Evolutionary conservation across 2,113 vertebrate species (phyloP).

Genomic region (Lagenorhynchus albirostris): DNA sequence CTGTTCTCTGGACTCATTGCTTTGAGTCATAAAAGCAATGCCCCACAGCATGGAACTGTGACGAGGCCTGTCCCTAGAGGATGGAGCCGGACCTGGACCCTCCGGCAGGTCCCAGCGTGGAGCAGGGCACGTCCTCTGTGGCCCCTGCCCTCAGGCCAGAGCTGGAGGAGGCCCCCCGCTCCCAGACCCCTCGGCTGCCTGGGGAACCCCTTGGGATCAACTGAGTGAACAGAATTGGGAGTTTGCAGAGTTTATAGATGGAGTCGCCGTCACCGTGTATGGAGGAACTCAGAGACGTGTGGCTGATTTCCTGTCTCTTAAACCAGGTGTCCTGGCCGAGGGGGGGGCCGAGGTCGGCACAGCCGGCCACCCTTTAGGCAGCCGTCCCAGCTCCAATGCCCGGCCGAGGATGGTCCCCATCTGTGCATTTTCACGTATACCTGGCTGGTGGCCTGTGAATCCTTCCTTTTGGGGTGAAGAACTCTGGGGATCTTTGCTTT

Average conservation of each 20-base stretch:
- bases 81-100: not conserved
- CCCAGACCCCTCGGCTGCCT: not conserved
- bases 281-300: not conserved
- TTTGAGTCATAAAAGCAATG: not conserved
- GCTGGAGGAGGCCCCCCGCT: not conserved
- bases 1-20: not conserved
- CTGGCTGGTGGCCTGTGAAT: not conserved
- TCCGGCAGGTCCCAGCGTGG: not conserved
- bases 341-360: too few relatives aligned
- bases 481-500: not conserved
- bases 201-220: not conserved
- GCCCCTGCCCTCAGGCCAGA: not conserved
- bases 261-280: not conserved
- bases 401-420: not conserved
- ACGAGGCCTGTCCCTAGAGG: not conserved
- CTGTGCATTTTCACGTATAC: not conserved
- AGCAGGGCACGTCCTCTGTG: not conserved
- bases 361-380: not conserved
- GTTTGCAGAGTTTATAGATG: not conserved
- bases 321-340: not conserved
- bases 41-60: too few relatives aligned
- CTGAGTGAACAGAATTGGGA: not conserved
- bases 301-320: not conserved
- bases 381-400: accelerated
- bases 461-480: not conserved